Percentiles rank a stretch among this genome's conserved stretches.
Evolutionary conservation across 1,140 invertebrate species (phyloP).

Genomic region (Aphaenogaster floridana): DNA sequence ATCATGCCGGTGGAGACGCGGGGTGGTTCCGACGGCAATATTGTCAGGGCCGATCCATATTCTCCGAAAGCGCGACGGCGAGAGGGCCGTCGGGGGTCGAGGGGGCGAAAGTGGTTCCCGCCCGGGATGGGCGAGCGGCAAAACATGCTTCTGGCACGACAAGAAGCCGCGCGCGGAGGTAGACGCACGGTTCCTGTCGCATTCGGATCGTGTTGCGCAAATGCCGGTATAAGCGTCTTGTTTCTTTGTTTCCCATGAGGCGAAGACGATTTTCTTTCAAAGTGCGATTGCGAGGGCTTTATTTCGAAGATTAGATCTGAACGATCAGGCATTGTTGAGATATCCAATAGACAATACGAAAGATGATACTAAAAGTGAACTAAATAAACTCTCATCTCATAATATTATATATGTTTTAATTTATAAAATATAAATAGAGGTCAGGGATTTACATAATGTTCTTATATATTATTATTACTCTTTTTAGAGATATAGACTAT

Average conservation of each 20-base stretch:
- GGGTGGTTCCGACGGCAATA: conserved; percentile 84
- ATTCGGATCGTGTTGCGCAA: conserved; percentile 46
- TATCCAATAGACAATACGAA: not conserved
- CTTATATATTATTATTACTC: not conserved
- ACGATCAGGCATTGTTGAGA: not conserved
- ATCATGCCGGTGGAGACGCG: conserved; percentile 82
- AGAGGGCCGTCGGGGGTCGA: conserved; percentile 68
- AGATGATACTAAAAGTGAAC: not conserved
- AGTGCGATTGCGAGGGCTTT: not conserved
- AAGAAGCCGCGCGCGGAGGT: conserved; percentile 69
- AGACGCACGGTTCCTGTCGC: conserved; percentile 75
- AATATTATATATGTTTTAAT: not conserved
- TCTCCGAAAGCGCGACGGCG: conserved; percentile 73
- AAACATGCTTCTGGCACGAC: conserved; percentile 70
- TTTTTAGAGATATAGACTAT: not conserved
- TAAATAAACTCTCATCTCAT: not conserved
- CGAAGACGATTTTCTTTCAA: not conserved
- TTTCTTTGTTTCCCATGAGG: not conserved
- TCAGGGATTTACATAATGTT: not conserved
- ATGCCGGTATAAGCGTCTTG: conserved; percentile 8
- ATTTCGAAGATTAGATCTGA: not conserved
- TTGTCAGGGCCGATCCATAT: conserved; percentile 87
- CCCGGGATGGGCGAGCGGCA: conserved; percentile 53
- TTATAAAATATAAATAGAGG: not conserved
- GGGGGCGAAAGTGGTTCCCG: conserved; percentile 38